Evolutionary conservation across 2,888 invertebrate genomes (phyloP), one percentile per base, ranked within the genome.

Genomic region (Eurytoma adleriae): DNA sequence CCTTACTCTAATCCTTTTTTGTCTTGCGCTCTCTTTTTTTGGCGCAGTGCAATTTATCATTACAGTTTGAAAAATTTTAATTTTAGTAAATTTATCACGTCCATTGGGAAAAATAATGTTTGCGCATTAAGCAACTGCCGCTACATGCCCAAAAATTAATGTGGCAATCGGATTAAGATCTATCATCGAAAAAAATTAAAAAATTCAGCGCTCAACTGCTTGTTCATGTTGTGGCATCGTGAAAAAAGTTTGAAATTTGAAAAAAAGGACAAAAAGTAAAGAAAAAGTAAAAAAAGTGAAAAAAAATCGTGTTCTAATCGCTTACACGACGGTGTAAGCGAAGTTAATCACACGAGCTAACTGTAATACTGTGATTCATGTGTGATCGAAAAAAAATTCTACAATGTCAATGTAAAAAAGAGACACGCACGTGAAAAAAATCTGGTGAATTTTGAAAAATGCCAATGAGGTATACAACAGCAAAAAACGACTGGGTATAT

Each of bases 61-160:
- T 40, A 7, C 40, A 40, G 40, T 40, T 40, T 40, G 7, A 40
- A 40, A 40, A 40, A 40, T 40, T 40, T 7, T 10, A 40, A 40
- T 40, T 40, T 10, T 40, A 10, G 7, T 40, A 10, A 40, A 10
- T 10, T 40, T 40, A 40, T 40, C 1, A 40, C 7, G 10, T 40
- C 10, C 10, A 1, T 10, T 10, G 40, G 40, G 40, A 40, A 40
- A 40, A 40, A 40, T 40, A 10, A 40, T 40, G 14, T 62, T 48
- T 54, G 73, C 66, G 78, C 78, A 83, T 84, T 81, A 90, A 89
- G 88, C 88, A 89, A 88, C 85, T 88, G 87, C 87, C 87, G 86
- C 86, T 88, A 89, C 88, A 88, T 90, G 90, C 88, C 89, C 88
- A 89, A 89, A 87, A 89, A 89, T 89, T 84, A 88, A 88, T 89